phyloP scores from a whole-genome alignment of 2,113 vertebrate genomes.

The Tachysurus vachellii region DNA sequence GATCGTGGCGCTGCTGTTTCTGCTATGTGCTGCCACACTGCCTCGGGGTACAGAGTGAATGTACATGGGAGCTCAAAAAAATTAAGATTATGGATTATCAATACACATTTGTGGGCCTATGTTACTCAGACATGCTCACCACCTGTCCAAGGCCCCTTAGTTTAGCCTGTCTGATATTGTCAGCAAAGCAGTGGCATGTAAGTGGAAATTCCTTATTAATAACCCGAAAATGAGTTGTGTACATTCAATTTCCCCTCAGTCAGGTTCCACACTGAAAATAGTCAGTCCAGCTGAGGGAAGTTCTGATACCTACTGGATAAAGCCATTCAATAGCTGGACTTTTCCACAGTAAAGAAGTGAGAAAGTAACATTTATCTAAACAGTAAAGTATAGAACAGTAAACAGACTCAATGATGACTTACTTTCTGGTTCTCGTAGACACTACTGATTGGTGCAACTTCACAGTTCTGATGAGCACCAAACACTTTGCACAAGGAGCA shows the following conservation, averaged over 20 bases:
- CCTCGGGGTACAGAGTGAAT: too few relatives aligned
- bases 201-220: neutral
- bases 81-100: too few relatives aligned
- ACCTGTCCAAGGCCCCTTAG: too few relatives aligned
- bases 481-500: constrained; percentile 96
- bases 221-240: neutral
- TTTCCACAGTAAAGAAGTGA: neutral
- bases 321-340: neutral
- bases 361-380: neutral
- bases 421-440: constrained; percentile 90
- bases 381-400: neutral
- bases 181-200: neutral
- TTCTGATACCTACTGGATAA: neutral
- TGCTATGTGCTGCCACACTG: too few relatives aligned
- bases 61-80: too few relatives aligned
- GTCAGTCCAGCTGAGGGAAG: neutral
- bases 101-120: too few relatives aligned
- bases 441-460: constrained; percentile 86
- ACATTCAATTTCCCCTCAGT: neutral
- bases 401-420: neutral
- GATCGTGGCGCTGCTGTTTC: too few relatives aligned
- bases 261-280: neutral
- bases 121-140: too few relatives aligned
- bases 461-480: constrained; percentile 87
- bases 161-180: neutral